A percentile compares a stretch with the other conserved stretches of the same genome.
Conservation (phyloP, 1,140 invertebrate species). For the Onthophagus taurus region DNA sequence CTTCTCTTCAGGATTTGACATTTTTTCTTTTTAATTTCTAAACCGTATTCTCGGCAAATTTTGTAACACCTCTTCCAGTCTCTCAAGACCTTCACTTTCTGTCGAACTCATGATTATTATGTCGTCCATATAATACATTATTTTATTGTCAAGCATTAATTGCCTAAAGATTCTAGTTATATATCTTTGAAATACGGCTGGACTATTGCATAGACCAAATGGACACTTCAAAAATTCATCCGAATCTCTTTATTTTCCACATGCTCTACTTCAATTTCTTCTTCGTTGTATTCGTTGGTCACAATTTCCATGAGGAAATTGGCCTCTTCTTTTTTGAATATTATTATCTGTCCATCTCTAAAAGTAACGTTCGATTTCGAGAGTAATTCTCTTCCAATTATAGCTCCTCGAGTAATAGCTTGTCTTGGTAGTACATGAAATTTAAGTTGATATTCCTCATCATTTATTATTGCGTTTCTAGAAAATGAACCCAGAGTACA, state of each 20-base stretch:
- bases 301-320: conserved; percentile 4
- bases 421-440: conserved; percentile 2
- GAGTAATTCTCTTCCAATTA: conserved; percentile 1
- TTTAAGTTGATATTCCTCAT: neutral
- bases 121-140: conserved; percentile 8
- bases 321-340: neutral
- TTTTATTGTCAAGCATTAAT: neutral
- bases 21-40: conserved; percentile 9
- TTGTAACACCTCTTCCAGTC: conserved; percentile 1
- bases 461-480: neutral
- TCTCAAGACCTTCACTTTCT: neutral
- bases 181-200: conserved; percentile 4
- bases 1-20: conserved; percentile 12
- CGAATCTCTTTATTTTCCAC: neutral
- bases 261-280: neutral
- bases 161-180: neutral
- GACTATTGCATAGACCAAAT: conserved; percentile 8
- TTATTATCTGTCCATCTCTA: neutral
- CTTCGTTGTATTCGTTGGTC: neutral
- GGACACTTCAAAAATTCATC: conserved; percentile 8
- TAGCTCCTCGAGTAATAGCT: neutral
- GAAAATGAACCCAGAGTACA: neutral
- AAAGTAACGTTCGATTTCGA: neutral
- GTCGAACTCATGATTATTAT: neutral
- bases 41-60: neutral